Conservation (phyloP, 2,888 invertebrate genomes). For the Crematogaster levior region DNA sequence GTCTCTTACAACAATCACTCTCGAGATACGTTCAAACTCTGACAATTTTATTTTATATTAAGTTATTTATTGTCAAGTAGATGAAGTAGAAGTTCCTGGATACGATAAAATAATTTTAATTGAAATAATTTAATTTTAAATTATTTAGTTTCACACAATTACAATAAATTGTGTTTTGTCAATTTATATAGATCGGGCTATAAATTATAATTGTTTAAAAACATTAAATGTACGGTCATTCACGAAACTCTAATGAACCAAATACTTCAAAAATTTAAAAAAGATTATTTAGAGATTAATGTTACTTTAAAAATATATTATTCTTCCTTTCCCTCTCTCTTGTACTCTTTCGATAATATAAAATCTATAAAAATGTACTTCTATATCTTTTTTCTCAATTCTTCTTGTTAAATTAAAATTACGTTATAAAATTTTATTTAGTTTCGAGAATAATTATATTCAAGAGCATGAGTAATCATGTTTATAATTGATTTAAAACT, state of each 20-base stretch:
- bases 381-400: background rate
- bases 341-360: background rate
- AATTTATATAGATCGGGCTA: background rate
- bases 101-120: slow-evolving; percentile 7
- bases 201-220: background rate
- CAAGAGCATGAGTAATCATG: background rate
- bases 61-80: background rate
- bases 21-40: background rate
- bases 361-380: background rate
- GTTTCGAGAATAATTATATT: background rate
- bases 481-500: background rate
- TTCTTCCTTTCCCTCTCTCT: background rate
- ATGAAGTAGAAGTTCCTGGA: background rate
- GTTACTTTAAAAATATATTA: too few species aligned
- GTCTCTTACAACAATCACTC: background rate
- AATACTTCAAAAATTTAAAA: background rate
- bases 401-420: background rate
- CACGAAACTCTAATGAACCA: background rate
- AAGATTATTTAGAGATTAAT: background rate
- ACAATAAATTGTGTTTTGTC: too few species aligned
- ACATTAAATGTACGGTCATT: background rate
- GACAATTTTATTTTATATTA: background rate
- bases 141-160: too few species aligned
- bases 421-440: background rate
- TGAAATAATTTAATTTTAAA: slow-evolving; percentile 2